Conservation (phyloP, 2,113 vertebrate species). For the Pachycephala philippinensis region DNA sequence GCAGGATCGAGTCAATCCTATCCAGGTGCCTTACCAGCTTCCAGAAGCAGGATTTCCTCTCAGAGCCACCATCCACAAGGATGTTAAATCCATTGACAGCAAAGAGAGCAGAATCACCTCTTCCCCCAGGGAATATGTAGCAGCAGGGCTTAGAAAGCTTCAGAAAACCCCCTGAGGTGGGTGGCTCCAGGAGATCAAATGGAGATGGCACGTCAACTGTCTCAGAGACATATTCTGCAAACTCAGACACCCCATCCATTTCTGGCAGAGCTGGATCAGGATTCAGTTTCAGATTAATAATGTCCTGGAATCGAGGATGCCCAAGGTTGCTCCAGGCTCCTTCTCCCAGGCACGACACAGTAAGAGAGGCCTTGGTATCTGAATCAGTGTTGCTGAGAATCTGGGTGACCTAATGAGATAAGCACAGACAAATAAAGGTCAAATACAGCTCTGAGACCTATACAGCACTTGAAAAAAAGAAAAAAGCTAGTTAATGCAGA, state of each 20-base stretch:
- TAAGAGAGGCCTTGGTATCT: constrained; percentile 80
- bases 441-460: neutral
- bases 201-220: constrained; percentile 92
- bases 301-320: constrained; percentile 79
- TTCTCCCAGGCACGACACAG: constrained; percentile 87
- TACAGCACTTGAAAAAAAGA: neutral
- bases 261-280: constrained; percentile 82
- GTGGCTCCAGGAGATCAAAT: constrained; percentile 94
- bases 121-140: constrained; percentile 96
- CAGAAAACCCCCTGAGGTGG: constrained; percentile 96
- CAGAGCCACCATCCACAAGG: constrained; percentile 94
- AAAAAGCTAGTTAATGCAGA: neutral
- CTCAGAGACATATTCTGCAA: constrained; percentile 93
- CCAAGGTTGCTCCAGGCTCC: constrained; percentile 89
- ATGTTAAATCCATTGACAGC: constrained; percentile 98
- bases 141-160: constrained; percentile 98
- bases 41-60: constrained; percentile 96
- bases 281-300: constrained; percentile 84
- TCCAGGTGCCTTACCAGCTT: constrained; percentile 96
- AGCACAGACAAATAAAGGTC: neutral
- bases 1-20: constrained; percentile 92
- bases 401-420: constrained; percentile 80
- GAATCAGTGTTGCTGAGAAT: constrained; percentile 79
- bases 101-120: constrained; percentile 95
- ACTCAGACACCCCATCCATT: constrained; percentile 95